These are phyloP conservation scores for Ophion costatus DNA, from an alignment of 2,888 invertebrate genomes.

Conservation along the genomic window DNA sequence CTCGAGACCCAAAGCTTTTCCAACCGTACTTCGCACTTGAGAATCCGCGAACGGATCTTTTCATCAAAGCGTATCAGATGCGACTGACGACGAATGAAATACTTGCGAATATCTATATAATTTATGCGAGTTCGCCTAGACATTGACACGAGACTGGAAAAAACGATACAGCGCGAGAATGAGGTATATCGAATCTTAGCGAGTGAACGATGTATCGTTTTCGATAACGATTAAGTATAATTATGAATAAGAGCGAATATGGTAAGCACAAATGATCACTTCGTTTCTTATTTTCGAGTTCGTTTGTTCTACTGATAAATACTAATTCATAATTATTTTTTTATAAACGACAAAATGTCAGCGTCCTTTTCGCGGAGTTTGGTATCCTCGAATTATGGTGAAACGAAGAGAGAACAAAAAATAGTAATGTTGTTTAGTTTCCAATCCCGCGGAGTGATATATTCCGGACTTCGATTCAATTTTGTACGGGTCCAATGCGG, in stretches of 20 bases:
- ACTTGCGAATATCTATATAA: slow-evolving; percentile 5
- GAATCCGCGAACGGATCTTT: neutral
- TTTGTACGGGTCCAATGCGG: slow-evolving; percentile 54
- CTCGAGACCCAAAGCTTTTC: neutral
- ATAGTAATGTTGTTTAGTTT: slow-evolving; percentile 12
- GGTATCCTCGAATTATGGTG: neutral
- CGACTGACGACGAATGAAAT: slow-evolving; percentile 2
- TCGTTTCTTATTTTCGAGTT: slow-evolving; percentile 16
- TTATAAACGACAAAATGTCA: neutral
- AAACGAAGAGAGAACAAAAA: neutral
- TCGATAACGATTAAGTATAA: slow-evolving; percentile 19
- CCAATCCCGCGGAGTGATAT: slow-evolving; percentile 12
- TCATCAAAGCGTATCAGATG: neutral
- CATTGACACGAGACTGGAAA: slow-evolving; percentile 44
- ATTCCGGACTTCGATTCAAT: slow-evolving; percentile 35
- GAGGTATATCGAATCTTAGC: slow-evolving; percentile 5
- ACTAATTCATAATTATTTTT: slow-evolving; percentile 7
- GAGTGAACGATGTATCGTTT: slow-evolving; percentile 23
- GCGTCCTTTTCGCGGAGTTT: slow-evolving; percentile 7
- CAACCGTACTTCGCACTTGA: too few species aligned
- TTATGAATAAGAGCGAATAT: slow-evolving; percentile 29
- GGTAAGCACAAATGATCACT: slow-evolving; percentile 18
- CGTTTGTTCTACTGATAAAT: neutral
- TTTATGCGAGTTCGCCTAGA: slow-evolving; percentile 50
- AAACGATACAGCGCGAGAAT: slow-evolving; percentile 25